These are phyloP conservation scores for Cartodere bifasciata DNA, from an alignment of 2,888 invertebrate genomes.

Conservation along the genomic window DNA sequence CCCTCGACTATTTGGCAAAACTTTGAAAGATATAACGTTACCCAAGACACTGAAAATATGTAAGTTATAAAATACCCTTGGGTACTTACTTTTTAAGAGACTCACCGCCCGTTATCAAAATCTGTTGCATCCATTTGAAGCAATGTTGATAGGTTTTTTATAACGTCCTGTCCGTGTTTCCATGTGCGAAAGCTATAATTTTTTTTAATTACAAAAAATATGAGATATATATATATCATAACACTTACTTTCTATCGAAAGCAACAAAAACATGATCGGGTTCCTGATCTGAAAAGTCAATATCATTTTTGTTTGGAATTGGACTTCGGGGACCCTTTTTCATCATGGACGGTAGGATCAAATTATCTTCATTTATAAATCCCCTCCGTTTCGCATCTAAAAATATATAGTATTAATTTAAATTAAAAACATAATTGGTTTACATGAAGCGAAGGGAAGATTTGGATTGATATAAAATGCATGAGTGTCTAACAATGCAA, in stretches of 20 bases:
- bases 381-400: background rate
- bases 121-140: constrained; percentile 51
- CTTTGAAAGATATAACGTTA: constrained; percentile 67
- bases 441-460: too few species aligned
- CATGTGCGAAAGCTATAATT: constrained; percentile 45
- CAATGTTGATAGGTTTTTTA: constrained; percentile 54
- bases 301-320: constrained; percentile 23
- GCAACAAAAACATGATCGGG: constrained; percentile 67
- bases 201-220: background rate
- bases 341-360: constrained; percentile 26
- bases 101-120: constrained; percentile 52
- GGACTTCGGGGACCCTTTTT: constrained; percentile 32
- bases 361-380: constrained; percentile 8
- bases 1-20: constrained; percentile 49
- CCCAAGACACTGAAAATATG: constrained; percentile 50
- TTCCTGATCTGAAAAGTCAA: constrained; percentile 52
- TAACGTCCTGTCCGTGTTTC: constrained; percentile 61
- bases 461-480: too few species aligned
- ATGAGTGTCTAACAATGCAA: too few species aligned
- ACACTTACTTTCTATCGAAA: constrained; percentile 56
- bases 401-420: too few species aligned
- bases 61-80: too few species aligned
- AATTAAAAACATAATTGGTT: too few species aligned
- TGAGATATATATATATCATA: background rate
- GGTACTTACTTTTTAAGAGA: constrained; percentile 12